Evolutionary conservation across 1,140 invertebrate genomes (phyloP), one percentile per base, ranked within the genome.

Genomic region (Diabrotica virgifera): DNA sequence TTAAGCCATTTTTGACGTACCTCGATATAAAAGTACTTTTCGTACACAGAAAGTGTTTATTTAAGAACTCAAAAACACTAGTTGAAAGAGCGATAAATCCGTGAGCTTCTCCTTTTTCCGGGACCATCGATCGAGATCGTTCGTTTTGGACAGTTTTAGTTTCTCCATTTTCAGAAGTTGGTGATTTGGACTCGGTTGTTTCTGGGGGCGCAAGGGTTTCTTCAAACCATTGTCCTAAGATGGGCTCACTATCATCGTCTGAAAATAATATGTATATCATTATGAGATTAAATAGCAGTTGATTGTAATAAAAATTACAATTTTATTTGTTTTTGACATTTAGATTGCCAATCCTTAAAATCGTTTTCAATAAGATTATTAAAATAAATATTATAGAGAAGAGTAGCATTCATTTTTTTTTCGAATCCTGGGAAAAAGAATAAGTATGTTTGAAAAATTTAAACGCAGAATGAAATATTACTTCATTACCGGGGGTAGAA

Each of bases 201-300:
- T 92, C 90, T 0, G 89, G 88, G 10, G 91, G 92, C 36, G 90
- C 90, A 11, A 96, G 78, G 0, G 93, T 95, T 78, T 95, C 93
- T 77, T 96, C 93, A 81, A 96, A 95, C 93, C 94, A 96, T 62
- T 93, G 85, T 0, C 94, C 94, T 72, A 96, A 84, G 66, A 96
- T 88, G 2, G 93, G 93, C 79, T 96, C 94, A 79, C 92, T 95
- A 80, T 94, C 92, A 80, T 93, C 92, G 69, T 79, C 77, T 74
- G 53, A 38, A 65, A 67, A 50, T 13, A 56, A 36, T 38, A 40
- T 52, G 38, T 24, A 46, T 10, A 46, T n/a, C 40, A 46, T 6
- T 24, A 24, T 1, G 24, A 24, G 4, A 24, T 24, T 1, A 24
- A 24, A 24, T 24, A n/a, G n/a, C n/a, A 50, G 46, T n/a, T n/a